Base-by-base conservation (phyloP, 2,113 vertebrate genomes). In the Sylvilagus bachmani region DNA sequence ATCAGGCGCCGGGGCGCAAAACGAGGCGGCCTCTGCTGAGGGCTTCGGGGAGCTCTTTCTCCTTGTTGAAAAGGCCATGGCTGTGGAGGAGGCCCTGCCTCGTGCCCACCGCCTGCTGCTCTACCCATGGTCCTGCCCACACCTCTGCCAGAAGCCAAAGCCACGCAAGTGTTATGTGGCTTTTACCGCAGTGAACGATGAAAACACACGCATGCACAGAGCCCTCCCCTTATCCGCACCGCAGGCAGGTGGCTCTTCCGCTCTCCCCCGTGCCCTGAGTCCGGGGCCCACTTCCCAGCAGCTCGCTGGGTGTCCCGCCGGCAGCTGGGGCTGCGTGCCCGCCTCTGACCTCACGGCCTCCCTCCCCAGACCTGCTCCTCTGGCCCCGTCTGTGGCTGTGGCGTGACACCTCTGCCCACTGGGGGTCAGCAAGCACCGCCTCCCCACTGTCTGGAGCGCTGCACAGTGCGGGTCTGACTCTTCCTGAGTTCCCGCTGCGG, bases 81-180 rank as follows among this genome's bases (percentile, higher is more conserved):
- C 85, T 75, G 24, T 10, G 81, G 67, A 75, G 51, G 75, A 24
- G 11, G 25, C 29, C 16, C 31, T 33, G 29, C 38, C 71, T 77
- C 4, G 2, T 0, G 6, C 3, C 29, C 33, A 2, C 25, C 38
- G 29, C 36, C n/a, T 31, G n/a, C 27, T 61, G 17, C 19, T 75
- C 8, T 7, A 0, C 24, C 16, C 1, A 6, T 25, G 7, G 29
- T 29, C 27, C 4, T 38, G 24, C 4, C 22, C 1, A 5, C 5
- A 5, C 8, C 7, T 44, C 44, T 44, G 44, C 44, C 44, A 44
- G 44, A 44, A 44, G 44, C 44, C 44, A 44, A 27, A 38, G 51
- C 38, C 16, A 61, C 24, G 17, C 36, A 13, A 51, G 66, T 11
- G 73, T 27, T 77, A 33, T 33, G 38, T 83, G 49, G 44, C 7